Evolutionary conservation across 1,140 invertebrate genomes (phyloP), one percentile per base, ranked within the genome.

Genomic region (Brachionus rotundiformis): DNA sequence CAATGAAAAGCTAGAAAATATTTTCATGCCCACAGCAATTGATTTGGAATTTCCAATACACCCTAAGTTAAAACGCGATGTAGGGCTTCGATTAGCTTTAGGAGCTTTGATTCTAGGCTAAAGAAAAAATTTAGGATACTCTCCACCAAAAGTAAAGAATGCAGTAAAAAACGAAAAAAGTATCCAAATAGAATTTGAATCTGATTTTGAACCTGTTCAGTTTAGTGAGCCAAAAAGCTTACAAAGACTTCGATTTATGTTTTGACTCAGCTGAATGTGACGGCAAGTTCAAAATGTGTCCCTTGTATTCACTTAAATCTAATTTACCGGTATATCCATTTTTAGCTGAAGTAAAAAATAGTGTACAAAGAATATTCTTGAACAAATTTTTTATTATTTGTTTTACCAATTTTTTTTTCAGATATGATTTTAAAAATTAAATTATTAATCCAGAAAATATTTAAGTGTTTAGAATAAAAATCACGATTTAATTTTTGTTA

Each of bases 21-120:
- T 84, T n/a, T 87, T 87, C 63, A 87, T 87, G 86, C 84, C 86
- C 0, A 84, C 85, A 19, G 86, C 86, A 8, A 83, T 87, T 82
- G 86, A 86, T 83, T 81, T 86, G 1, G 84, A 39, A 41, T 13
- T 19, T 73, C n/a, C 33, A 13, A 73, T 73, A 23, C 68, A 73
- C 41, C 68, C 68, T 8, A 39, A 36, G 23, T 6, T 6, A 23
- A 73, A 73, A 73, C 7, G 19, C 3, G 68, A 73, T 73, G 19
- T 73, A 23, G 68, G 68, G 25, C 19, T 31, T 41, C 13, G 68
- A 1, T 23, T 73, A 41, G 61, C 25, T 33, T 31, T 65, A 13
- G 61, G 61, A 31, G 61, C 61, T 13, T 19, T 65, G n/a, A 65
- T 31, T 65, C 31, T 65, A 31, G 61, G 25, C 25, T 65, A 65